These are phyloP conservation scores for Melanostoma scalare DNA, from an alignment of 2,888 invertebrate species.

Conservation along the genomic window DNA sequence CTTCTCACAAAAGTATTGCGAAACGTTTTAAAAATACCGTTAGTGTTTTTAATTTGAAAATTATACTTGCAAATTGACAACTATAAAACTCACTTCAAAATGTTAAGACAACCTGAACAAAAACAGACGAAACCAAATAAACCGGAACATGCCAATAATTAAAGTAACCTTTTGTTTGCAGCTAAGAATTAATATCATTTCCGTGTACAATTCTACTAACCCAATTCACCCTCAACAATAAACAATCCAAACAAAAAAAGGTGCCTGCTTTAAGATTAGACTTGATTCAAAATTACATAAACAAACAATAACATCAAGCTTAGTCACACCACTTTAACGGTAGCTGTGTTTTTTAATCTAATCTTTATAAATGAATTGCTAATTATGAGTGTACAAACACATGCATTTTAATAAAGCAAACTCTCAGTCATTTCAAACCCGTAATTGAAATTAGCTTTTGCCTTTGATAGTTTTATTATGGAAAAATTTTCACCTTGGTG, in stretches of 20 bases:
- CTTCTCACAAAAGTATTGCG: no score
- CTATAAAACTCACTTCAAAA: no score
- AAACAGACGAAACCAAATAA: no score
- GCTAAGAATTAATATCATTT: constrained; percentile 1
- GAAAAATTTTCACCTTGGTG: constrained; percentile 5
- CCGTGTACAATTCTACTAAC: constrained; percentile 9
- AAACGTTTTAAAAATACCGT: no score
- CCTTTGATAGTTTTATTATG: constrained; percentile 1
- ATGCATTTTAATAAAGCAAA: neutral
- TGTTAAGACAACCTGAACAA: no score
- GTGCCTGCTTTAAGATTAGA: constrained; percentile 16
- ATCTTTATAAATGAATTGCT: neutral
- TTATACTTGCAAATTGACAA: no score
- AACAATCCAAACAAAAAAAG: constrained; percentile 1
- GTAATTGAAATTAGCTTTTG: no score
- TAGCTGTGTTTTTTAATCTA: constrained; percentile 1
- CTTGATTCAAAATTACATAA: neutral
- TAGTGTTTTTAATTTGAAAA: no score
- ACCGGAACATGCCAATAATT: no score
- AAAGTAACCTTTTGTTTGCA: no score
- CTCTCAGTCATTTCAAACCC: no score
- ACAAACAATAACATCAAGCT: neutral
- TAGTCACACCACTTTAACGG: neutral
- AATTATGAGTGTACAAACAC: neutral
- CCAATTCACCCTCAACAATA: constrained; percentile 7